phyloP scores from a whole-genome alignment of 2,888 invertebrate species.

The Capitulum mitella region DNA sequence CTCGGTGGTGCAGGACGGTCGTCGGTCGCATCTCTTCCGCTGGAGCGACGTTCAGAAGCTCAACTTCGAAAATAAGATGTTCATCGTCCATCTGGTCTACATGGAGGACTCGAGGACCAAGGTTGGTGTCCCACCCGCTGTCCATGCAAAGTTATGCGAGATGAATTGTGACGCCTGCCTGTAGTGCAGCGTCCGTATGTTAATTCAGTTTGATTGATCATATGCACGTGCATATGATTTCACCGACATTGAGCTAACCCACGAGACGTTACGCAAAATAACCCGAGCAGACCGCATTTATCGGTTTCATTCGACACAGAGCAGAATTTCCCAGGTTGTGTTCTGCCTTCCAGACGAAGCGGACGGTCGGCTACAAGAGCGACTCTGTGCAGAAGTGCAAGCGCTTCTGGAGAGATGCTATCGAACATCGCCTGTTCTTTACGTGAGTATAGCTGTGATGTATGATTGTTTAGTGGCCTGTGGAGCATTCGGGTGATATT shows the following conservation, averaged over 20 bases:
- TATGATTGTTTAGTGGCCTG: too few relatives aligned
- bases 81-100: constrained; percentile 86
- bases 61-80: constrained; percentile 96
- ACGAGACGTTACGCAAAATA: too few relatives aligned
- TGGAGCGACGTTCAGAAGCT: constrained; percentile 95
- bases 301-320: too few relatives aligned
- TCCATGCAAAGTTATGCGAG: constrained; percentile 82
- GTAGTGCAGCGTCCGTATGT: too few relatives aligned
- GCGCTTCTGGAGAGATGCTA: constrained; percentile 94
- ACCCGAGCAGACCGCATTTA: too few relatives aligned
- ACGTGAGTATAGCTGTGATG: constrained; percentile 68
- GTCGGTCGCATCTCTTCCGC: constrained; percentile 88
- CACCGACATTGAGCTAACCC: too few relatives aligned
- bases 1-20: constrained; percentile 85
- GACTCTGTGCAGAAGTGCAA: constrained; percentile 84
- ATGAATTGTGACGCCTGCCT: too few relatives aligned
- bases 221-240: too few relatives aligned
- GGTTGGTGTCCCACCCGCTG: background rate
- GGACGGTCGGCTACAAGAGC: constrained; percentile 92
- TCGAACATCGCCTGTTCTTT: constrained; percentile 96
- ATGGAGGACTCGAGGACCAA: constrained; percentile 56
- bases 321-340: too few relatives aligned
- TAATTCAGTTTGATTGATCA: too few relatives aligned
- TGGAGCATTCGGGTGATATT: too few relatives aligned
- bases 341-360: constrained; percentile 84